Conservation (phyloP, 2,888 invertebrate genomes). For the Cyclophora punctaria region DNA sequence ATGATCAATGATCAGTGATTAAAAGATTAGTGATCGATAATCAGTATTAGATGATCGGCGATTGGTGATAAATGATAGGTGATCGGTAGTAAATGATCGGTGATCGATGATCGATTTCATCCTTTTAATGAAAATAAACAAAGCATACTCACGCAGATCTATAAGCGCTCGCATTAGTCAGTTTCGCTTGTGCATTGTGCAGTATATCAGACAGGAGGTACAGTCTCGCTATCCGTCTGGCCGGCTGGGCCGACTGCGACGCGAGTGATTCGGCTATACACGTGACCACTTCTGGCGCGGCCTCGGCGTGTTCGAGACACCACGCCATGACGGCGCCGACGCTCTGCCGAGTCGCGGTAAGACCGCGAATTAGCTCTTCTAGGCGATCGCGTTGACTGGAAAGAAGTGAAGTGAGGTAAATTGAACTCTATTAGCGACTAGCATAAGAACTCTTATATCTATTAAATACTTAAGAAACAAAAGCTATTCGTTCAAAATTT, state of each 20-base stretch:
- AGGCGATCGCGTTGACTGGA: constrained; percentile 91
- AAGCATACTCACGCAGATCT: constrained; percentile 81
- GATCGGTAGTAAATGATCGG: no score
- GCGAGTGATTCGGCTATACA: constrained; percentile 92
- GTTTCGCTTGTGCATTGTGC: constrained; percentile 97
- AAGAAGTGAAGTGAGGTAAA: no score
- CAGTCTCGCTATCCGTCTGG: constrained; percentile 92
- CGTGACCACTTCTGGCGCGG: constrained; percentile 94
- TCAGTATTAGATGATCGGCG: no score
- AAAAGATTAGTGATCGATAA: no score
- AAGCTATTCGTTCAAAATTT: no score
- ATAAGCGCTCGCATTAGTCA: constrained; percentile 96
- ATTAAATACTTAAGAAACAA: no score
- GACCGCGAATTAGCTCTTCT: constrained; percentile 90
- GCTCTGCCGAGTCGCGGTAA: constrained; percentile 86
- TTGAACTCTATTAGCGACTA: no score
- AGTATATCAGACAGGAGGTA: constrained; percentile 97
- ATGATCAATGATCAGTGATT: no score
- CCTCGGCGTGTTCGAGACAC: constrained; percentile 98
- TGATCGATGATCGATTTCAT: no score
- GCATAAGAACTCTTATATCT: no score
- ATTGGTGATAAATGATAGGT: no score
- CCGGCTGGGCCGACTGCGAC: constrained; percentile 83
- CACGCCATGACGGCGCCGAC: constrained; percentile 98
- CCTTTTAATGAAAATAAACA: no score